Evolutionary conservation across 2,113 vertebrate species (phyloP), one percentile per base, ranked within the genome.

Genomic region (Serilophus lunatus): DNA sequence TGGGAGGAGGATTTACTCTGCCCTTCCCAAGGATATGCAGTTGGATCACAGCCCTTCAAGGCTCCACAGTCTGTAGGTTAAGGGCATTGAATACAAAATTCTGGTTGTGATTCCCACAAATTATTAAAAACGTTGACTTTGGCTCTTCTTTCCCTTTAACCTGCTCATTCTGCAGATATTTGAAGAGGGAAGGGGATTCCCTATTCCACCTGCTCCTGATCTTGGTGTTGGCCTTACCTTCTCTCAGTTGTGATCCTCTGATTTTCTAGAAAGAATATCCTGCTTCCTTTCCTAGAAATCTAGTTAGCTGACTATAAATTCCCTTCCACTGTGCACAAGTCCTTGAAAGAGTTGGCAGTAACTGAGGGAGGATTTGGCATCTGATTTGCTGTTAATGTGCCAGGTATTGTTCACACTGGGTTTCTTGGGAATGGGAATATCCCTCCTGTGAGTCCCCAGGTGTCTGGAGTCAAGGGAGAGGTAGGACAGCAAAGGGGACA

Each of bases 371-470:
- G 84, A 29, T 57, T 76, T 74, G 78, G 28, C 17, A 10, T 33
- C 31, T 22, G 6, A 0, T 22, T 59, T 65, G 56, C 50, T 51
- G n/a, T 49, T 29, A 7, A 16, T 5, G 0, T 19, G 18, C 35
- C 24, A 15, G 35, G 53, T 10, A 3, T 49, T 51, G 29, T 14
- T 85, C 15, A 82, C 53, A 7, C 9, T 11, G 51, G 36, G 36
- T 18, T 69, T 20, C 50, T 49, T 28, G 12, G 20, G 61, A 49
- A n/a, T 44, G n/a, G 29, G 54, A 8, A 6, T 2, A 28, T 49
- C 57, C 42, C 63, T 76, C 50, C 50, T 51, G 68, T 35, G 74
- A 2, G 50, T 50, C 18, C 35, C 59, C 24, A 4, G n/a, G 2
- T 2, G 24, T 7, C 9, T 35, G 3, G 22, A 26, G 22, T 2